Base-by-base conservation (phyloP, 1,140 invertebrate genomes). In the Ostrea edulis region DNA sequence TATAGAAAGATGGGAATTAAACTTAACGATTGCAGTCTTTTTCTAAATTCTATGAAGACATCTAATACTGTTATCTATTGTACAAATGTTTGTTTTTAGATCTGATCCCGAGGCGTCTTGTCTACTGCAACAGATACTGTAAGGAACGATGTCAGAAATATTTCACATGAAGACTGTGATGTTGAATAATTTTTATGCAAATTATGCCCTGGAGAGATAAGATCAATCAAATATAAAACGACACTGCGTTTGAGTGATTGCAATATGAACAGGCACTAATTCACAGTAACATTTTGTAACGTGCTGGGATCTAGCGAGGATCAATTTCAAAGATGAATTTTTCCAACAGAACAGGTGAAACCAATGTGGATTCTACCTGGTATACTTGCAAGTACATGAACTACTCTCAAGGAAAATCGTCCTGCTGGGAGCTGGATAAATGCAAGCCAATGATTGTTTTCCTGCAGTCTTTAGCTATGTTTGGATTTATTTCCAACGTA, bases 401-500 rank as follows among this genome's bases (percentile, higher is more conserved):
- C 9, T 35, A 22, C 29, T 29, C 68, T 11, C 14, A 77, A 29
- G 68, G 68, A 3, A 77, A 35, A 35, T 77, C 68, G 0, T 14
- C 25, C 22, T 77, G 68, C 29, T 77, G 68, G 68, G 68, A 77
- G 8, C 12, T 77, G 29, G 68, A 77, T 11, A 77, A 44, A 52
- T 85, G 84, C 35, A 29, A 77, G 44, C 68, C 86, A 29, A 81
- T 82, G 22, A 86, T 51, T 17, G 11, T 29, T 20, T 35, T 54
- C 44, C 44, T 86, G 11, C 44, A 35, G 22, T 9, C 29, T 35
- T 77, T 82, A 35, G 44, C 86, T 22, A n/a, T 82, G 2, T 58
- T 29, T 86, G 86, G 86, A n/a, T 52, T 86, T 12, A 2, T 86
- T n/a, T 77, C 77, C 4, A 86, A 86, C 68, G 8, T 82, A 17